Percentiles rank a stretch among this genome's conserved stretches.
Evolutionary conservation across 1,140 invertebrate genomes (phyloP).

Genomic region (Meloidogyne exigua): DNA sequence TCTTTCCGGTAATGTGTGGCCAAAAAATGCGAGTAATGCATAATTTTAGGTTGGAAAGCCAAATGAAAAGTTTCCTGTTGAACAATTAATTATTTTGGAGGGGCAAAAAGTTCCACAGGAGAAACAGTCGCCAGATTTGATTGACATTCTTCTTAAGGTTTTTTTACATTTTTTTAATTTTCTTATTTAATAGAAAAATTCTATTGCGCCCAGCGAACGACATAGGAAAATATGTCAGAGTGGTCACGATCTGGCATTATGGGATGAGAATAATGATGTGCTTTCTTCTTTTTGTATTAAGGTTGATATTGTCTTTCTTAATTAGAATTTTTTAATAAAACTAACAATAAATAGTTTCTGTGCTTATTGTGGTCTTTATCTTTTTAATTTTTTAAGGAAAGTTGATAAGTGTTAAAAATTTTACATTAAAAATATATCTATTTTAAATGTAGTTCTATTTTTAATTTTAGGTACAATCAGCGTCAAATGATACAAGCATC

Average conservation of each 20-base stretch:
- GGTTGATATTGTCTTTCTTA: not conserved
- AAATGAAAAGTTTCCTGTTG: conserved; percentile 32
- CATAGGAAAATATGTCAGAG: not conserved
- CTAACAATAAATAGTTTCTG: too few relatives aligned
- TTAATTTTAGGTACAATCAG: not conserved
- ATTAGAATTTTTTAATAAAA: too few relatives aligned
- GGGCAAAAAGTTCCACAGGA: conserved; percentile 40
- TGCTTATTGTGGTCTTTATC: too few relatives aligned
- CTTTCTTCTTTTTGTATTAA: not conserved
- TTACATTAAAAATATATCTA: too few relatives aligned
- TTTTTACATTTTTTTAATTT: not conserved
- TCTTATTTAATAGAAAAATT: not conserved
- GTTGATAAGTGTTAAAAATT: too few relatives aligned
- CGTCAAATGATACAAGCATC: not conserved
- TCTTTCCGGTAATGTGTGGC: not conserved
- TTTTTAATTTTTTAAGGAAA: too few relatives aligned
- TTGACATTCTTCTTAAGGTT: conserved; percentile 31
- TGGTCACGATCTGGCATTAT: not conserved
- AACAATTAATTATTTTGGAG: conserved; percentile 39
- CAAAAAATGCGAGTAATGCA: not conserved
- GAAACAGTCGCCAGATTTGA: conserved; percentile 30
- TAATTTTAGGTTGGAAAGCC: conserved; percentile 24
- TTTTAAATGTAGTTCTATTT: too few relatives aligned
- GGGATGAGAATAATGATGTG: not conserved
- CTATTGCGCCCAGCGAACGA: not conserved